A percentile compares a stretch with the other conserved stretches of the same genome.
Conservation (phyloP, 2,888 invertebrate species). For the Bembecia ichneumoniformis region DNA sequence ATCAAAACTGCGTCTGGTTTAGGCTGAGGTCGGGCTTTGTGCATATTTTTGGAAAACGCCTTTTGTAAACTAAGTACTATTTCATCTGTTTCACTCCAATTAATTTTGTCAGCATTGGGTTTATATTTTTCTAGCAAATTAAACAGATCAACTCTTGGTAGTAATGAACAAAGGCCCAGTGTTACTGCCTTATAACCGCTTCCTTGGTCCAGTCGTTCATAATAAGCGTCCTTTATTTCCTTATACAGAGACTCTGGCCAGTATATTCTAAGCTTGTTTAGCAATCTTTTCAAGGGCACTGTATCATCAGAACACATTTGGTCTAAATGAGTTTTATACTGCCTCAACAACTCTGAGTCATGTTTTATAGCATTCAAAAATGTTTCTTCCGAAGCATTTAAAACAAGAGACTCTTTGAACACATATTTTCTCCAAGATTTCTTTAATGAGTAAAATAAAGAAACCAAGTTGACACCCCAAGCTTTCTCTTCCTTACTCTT, state of each 20-base stretch:
- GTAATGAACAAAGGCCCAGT: constrained; percentile 30
- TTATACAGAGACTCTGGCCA: constrained; percentile 33
- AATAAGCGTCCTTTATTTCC: constrained; percentile 27
- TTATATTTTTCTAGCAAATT: constrained; percentile 33
- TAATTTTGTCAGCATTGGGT: constrained; percentile 35
- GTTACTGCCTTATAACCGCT: constrained; percentile 30
- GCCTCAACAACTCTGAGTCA: constrained; percentile 29
- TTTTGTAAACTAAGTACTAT: constrained; percentile 33
- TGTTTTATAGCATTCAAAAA: constrained; percentile 51
- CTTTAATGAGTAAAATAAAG: constrained; percentile 30
- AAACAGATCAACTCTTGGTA: constrained; percentile 22
- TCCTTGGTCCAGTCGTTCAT: constrained; percentile 20
- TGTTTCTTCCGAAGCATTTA: constrained; percentile 30
- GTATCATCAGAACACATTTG: constrained; percentile 22
- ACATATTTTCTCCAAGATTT: constrained; percentile 44
- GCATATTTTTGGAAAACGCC: constrained; percentile 46
- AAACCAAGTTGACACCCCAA: constrained; percentile 28
- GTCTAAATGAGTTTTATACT: constrained; percentile 20
- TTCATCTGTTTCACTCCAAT: constrained; percentile 36
- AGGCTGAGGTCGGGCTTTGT: constrained; percentile 41
- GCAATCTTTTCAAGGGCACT: constrained; percentile 22
- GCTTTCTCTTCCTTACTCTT: constrained; percentile 26
- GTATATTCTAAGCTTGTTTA: constrained; percentile 39
- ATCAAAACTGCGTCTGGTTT: constrained; percentile 30
- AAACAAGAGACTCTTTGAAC: constrained; percentile 40